Evolutionary conservation across 2,113 vertebrate genomes (phyloP), one percentile per base, ranked within the genome.

Genomic region (Pygathrix nemaeus): DNA sequence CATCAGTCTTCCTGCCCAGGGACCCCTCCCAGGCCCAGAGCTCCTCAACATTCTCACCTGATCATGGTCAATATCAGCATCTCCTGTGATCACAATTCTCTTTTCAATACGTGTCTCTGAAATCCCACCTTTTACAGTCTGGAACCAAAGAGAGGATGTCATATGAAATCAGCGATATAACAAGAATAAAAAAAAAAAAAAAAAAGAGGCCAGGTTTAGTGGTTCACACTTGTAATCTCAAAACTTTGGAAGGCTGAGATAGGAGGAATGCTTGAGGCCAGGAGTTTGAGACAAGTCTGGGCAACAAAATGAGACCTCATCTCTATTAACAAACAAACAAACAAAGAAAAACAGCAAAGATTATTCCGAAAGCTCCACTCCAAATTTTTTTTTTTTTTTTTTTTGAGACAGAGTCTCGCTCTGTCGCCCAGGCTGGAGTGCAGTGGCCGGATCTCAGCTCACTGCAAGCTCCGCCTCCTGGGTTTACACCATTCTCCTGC

Each of bases 41-140:
- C 66, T 50, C 75, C n/a, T 92, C 48, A n/a, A 25, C 73, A n/a
- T 48, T 82, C 98, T 94, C 96, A 99, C 99, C 99, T 99, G 99
- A 98, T 99, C 99, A 0, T 99, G 99, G 98, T 99, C 99, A 82
- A 99, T 99, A 96, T 99, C 99, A 4, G 99, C 99, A 98, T 99
- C 99, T 96, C 99, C 99, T 12, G 99, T 99, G 98, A 99, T 99
- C 97, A 99, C 99, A 81, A 99, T 99, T 98, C 99, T 99, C 98
- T 99, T 99, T 96, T 99, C 99, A 95, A 99, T 99, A 91, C 99
- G 98, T 0, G 99, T 99, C 98, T 99, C 99, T 32, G 99, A 99
- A 97, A 99, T 99, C 38, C 99, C 99, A 95, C 99, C 99, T 99
- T 99, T 99, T 88, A 99, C 99, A 88, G 99, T 99, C 99, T 99